Conservation (phyloP, 2,888 invertebrate genomes). For the Scaptomyza tumidula region DNA sequence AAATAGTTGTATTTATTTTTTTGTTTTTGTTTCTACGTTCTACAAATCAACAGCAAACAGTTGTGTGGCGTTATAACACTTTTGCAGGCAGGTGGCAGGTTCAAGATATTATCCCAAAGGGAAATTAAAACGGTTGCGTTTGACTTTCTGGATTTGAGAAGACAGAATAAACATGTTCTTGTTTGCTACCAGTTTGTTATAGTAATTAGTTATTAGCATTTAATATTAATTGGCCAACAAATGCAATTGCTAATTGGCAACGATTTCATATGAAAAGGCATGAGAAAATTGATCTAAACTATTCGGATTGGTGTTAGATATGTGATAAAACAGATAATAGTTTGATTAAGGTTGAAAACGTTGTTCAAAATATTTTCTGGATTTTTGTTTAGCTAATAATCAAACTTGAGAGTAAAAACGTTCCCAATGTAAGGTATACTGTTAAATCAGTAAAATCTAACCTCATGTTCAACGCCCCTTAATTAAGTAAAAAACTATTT, state of each 20-base stretch:
- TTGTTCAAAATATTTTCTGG: neutral
- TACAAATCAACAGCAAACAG: slow-evolving; percentile 17
- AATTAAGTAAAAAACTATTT: neutral
- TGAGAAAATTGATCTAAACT: neutral
- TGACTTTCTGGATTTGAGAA: neutral
- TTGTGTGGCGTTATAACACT: slow-evolving; percentile 17
- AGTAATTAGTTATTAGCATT: slow-evolving; percentile 2
- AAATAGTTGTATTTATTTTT: neutral
- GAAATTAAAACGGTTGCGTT: neutral
- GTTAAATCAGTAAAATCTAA: no score
- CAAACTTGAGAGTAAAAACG: no score
- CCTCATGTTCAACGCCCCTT: no score
- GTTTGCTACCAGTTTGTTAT: slow-evolving; percentile 1
- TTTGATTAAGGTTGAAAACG: neutral
- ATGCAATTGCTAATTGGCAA: neutral
- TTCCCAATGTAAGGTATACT: no score
- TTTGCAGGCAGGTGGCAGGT: slow-evolving; percentile 21
- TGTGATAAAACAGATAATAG: no score
- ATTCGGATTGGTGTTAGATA: no score
- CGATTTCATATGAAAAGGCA: neutral
- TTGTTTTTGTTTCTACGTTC: neutral
- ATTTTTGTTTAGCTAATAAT: no score
- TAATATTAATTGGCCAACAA: slow-evolving; percentile 4
- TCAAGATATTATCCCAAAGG: slow-evolving; percentile 11
- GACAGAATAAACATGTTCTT: neutral